Evolutionary conservation across 2,888 invertebrate genomes (phyloP).

Genomic region (Sinhomidia bicolor): DNA sequence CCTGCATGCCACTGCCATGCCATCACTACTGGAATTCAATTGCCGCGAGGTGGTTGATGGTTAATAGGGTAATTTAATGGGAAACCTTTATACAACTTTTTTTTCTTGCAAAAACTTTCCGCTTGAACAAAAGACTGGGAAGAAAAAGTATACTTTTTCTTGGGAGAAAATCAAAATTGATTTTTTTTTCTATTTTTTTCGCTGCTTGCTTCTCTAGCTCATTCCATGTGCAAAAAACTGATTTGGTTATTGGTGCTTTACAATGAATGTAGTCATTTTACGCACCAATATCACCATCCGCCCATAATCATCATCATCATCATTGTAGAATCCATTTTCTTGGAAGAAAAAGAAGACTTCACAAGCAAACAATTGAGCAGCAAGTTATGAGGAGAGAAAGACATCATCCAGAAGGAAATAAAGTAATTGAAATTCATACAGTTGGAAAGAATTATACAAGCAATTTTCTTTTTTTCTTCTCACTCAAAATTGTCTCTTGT

Average conservation of each 20-base stretch:
- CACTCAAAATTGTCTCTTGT: constrained; percentile 40
- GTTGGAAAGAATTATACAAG: constrained; percentile 68
- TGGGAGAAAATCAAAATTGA: constrained; percentile 38
- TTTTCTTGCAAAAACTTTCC: constrained; percentile 13
- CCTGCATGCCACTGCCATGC: neutral
- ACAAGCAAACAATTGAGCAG: constrained; percentile 41
- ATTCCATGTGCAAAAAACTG: constrained; percentile 5
- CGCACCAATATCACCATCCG: neutral
- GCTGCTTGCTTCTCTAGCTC: neutral
- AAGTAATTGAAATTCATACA: constrained; percentile 70
- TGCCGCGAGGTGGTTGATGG: constrained; percentile 22
- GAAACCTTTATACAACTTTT: neutral
- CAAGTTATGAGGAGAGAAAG: constrained; percentile 1
- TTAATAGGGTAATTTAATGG: constrained; percentile 15
- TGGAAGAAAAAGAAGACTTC: neutral
- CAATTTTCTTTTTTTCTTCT: constrained; percentile 58
- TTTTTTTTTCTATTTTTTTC: constrained; percentile 14
- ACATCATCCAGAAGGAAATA: constrained; percentile 39
- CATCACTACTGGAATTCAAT: constrained; percentile 24
- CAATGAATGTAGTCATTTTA: neutral
- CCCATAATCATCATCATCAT: neutral
- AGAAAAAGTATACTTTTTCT: neutral
- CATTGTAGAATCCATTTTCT: constrained; percentile 9
- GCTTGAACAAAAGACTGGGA: neutral
- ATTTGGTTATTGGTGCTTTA: constrained; percentile 44